Percentiles rank a stretch among this genome's conserved stretches.
Evolutionary conservation across 2,797 vertebrate genomes (phyloP).

Genomic region (Hozukius guyotensis): DNA sequence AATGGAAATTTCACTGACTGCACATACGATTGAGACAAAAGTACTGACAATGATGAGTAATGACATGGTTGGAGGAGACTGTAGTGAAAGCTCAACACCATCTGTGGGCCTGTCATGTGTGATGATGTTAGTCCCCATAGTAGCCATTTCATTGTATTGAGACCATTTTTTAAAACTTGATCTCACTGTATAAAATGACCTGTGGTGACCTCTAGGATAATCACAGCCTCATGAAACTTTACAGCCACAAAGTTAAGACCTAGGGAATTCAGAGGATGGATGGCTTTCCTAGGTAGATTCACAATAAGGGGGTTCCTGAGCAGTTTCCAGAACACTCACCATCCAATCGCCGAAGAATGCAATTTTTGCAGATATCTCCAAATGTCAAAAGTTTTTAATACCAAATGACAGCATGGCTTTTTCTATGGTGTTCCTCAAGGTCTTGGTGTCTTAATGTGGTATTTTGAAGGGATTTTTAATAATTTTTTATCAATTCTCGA

Average conservation of each 20-base stretch:
- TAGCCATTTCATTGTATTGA: background rate
- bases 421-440: too few species aligned
- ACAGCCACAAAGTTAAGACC: background rate
- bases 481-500: background rate
- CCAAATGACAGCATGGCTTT: too few species aligned
- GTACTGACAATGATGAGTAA: background rate
- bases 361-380: background rate
- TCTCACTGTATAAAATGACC: too few species aligned
- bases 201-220: background rate
- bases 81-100: conserved; percentile 1
- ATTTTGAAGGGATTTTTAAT: background rate
- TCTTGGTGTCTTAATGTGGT: too few species aligned
- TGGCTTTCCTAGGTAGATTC: background rate
- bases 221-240: background rate
- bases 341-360: background rate
- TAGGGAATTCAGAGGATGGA: background rate
- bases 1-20: conserved; percentile 10
- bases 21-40: background rate
- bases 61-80: conserved; percentile 4
- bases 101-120: conserved; percentile 7
- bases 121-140: background rate
- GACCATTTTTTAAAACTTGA: background rate
- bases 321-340: background rate
- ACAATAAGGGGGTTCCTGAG: background rate
- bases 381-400: background rate